Evolutionary conservation across 2,888 invertebrate species (phyloP).

Genomic region (Nymphalis urticae): DNA sequence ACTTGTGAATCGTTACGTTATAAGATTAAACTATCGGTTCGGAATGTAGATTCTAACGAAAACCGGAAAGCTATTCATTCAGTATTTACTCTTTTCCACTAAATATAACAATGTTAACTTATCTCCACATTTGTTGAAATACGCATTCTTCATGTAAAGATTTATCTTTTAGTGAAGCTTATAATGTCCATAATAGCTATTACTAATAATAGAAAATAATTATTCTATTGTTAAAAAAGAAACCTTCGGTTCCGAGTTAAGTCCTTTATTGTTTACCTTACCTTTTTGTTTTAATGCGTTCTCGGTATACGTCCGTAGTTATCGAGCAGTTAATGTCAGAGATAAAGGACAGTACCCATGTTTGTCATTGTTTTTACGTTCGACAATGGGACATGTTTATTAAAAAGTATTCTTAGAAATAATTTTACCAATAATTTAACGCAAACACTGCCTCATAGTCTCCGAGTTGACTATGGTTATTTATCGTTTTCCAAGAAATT

Average conservation of each 20-base stretch:
- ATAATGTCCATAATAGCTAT: no score
- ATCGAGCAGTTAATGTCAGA: constrained; percentile 25
- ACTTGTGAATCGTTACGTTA: no score
- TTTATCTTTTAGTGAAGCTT: no score
- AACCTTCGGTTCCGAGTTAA: neutral
- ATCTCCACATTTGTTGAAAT: no score
- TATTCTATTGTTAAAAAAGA: no score
- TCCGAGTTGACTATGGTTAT: neutral
- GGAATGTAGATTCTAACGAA: neutral
- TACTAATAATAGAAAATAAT: no score
- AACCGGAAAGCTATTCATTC: no score
- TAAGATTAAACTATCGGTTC: no score
- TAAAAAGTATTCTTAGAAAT: neutral
- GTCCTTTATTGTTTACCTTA: neutral
- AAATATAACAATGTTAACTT: neutral
- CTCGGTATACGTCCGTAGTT: constrained; percentile 20
- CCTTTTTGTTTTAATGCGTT: constrained; percentile 20
- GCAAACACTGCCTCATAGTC: neutral
- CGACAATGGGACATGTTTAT: constrained; percentile 2
- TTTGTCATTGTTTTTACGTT: constrained; percentile 19
- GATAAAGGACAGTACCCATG: constrained; percentile 9
- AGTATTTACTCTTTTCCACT: no score
- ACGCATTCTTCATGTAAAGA: no score
- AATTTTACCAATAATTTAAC: neutral
- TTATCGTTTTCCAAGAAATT: no score